Percentiles rank a stretch among this genome's conserved stretches.
Conservation (phyloP, 2,113 vertebrate genomes). For the Donacobius atricapilla region DNA sequence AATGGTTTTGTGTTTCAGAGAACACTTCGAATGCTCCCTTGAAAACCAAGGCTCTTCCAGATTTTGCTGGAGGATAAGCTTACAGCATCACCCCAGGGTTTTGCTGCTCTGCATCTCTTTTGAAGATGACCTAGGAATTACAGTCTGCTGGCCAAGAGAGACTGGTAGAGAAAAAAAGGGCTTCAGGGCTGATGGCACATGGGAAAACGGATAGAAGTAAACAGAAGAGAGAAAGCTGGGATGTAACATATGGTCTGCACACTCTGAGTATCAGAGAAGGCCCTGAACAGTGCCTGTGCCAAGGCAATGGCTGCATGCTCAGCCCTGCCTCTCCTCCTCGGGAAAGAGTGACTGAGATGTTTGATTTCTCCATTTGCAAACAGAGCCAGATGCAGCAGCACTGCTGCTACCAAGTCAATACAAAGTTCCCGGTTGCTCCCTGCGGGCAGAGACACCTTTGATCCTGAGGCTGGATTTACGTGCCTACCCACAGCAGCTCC, state of each 20-base stretch:
- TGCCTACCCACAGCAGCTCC: not conserved
- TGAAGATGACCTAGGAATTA: not conserved
- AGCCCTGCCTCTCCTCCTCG: not conserved
- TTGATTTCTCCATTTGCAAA: not conserved
- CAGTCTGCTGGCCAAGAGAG: not conserved
- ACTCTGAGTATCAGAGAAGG: not conserved
- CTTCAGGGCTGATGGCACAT: not conserved
- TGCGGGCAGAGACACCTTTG: not conserved
- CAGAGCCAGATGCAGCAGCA: not conserved
- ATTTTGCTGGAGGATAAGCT: not conserved
- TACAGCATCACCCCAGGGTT: not conserved
- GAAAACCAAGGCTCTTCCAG: not conserved
- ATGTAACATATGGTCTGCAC: not conserved
- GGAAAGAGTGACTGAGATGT: not conserved
- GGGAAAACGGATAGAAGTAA: not conserved
- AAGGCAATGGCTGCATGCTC: not conserved
- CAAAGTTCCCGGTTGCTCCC: accelerated
- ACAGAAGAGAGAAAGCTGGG: not conserved
- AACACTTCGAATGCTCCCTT: not conserved
- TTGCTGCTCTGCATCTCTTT: not conserved
- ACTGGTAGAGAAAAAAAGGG: not conserved
- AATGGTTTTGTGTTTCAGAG: not conserved
- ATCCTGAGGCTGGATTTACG: not conserved
- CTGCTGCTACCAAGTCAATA: not conserved
- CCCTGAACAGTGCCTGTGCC: not conserved